Evolutionary conservation across 2,113 vertebrate genomes (phyloP).

Genomic region (Erpornis zantholeuca): DNA sequence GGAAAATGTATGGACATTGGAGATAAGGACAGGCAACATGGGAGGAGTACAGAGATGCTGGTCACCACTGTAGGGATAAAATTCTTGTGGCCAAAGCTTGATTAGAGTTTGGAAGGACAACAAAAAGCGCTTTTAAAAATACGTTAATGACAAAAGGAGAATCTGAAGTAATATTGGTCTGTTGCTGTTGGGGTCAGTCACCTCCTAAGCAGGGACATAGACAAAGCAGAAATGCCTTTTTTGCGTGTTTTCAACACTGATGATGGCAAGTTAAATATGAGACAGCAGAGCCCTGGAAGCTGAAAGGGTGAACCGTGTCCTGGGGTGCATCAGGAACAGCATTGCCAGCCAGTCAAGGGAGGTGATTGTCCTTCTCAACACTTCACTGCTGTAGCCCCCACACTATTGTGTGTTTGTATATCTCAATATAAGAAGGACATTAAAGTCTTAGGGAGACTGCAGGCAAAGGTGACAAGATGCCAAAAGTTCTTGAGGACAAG

Average conservation of each 20-base stretch:
- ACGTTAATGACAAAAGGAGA: not conserved
- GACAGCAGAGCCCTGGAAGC: not conserved
- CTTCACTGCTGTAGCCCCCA: not conserved
- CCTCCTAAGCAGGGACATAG: not conserved
- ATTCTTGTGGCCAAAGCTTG: not conserved
- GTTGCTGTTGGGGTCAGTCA: not conserved
- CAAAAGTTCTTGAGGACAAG: not conserved
- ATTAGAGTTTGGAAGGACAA: not conserved
- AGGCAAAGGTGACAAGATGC: not conserved
- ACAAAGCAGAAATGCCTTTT: not conserved
- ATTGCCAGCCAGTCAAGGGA: no score
- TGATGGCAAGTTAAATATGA: not conserved
- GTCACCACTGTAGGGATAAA: not conserved
- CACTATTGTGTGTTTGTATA: not conserved
- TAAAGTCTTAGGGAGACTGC: not conserved
- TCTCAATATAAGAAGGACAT: not conserved
- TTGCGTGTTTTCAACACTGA: not conserved
- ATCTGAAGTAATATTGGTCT: not conserved
- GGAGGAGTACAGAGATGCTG: not conserved
- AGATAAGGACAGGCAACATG: not conserved
- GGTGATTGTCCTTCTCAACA: not conserved
- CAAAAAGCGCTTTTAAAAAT: not conserved
- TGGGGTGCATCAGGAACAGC: not conserved
- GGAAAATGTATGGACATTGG: not conserved
- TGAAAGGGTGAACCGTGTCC: accelerated